Percentiles rank a stretch among this genome's conserved stretches.
Evolutionary conservation across 1,140 invertebrate species (phyloP).

Genomic region (Hylaeus volcanicus): DNA sequence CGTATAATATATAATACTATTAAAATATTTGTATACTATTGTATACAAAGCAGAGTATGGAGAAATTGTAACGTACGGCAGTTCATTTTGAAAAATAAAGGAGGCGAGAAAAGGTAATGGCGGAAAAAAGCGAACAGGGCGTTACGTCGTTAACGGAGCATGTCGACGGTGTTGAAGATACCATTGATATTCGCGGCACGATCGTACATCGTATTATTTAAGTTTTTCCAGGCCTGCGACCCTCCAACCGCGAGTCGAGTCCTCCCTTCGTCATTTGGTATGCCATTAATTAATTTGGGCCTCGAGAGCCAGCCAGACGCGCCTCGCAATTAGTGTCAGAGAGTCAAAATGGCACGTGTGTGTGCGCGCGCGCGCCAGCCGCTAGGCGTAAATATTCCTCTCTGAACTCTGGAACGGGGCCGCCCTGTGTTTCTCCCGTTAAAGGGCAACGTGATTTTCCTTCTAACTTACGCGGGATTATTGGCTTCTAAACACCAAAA

Average conservation of each 20-base stretch:
- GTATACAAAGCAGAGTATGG: too few relatives aligned
- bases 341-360: conserved; percentile 21
- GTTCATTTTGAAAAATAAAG: too few relatives aligned
- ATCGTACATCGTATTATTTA: conserved; percentile 31
- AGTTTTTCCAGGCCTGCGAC: conserved; percentile 20
- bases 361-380: background rate
- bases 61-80: too few relatives aligned
- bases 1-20: too few relatives aligned
- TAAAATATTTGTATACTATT: too few relatives aligned
- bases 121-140: background rate
- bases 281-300: conserved; percentile 53
- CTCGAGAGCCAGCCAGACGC: conserved; percentile 30
- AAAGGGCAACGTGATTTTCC: background rate
- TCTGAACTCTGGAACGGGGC: background rate
- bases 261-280: conserved; percentile 43
- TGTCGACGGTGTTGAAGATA: background rate
- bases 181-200: conserved; percentile 45
- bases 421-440: background rate
- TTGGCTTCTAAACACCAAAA: too few relatives aligned
- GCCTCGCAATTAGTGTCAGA: conserved; percentile 40
- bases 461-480: background rate
- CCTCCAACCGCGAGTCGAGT: background rate
- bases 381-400: background rate
- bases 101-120: too few relatives aligned
- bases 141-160: conserved; percentile 23